Evolutionary conservation across 1,140 invertebrate species (phyloP).

Genomic region (Palaemon carinicauda): DNA sequence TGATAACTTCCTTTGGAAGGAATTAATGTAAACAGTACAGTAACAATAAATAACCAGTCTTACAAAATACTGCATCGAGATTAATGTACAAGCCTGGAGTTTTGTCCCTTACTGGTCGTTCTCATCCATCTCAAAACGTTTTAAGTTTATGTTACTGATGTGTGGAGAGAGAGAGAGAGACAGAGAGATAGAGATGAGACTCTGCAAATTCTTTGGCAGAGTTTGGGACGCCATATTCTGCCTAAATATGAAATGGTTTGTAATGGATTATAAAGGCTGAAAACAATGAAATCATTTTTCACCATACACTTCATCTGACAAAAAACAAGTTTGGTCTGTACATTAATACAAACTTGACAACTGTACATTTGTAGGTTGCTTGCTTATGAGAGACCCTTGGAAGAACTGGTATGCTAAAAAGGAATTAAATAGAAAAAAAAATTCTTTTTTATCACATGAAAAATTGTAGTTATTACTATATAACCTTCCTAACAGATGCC

Average conservation of each 20-base stretch:
- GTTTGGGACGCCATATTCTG: constrained; percentile 38
- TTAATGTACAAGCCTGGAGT: constrained; percentile 25
- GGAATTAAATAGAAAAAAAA: constrained; percentile 6
- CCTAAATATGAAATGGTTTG: constrained; percentile 38
- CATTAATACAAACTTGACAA: constrained; percentile 40
- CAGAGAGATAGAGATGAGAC: constrained; percentile 3
- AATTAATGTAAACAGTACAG: too few species aligned
- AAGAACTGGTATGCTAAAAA: constrained; percentile 43
- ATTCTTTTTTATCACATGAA: constrained; percentile 20
- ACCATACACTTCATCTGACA: not conserved
- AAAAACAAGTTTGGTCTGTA: constrained; percentile 40
- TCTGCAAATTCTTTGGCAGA: constrained; percentile 16
- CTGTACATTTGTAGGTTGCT: constrained; percentile 49
- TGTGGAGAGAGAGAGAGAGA: not conserved
- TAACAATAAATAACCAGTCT: not conserved
- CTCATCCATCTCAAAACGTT: constrained; percentile 41
- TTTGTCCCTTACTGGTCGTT: constrained; percentile 51
- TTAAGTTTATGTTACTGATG: not conserved
- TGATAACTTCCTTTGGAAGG: too few species aligned
- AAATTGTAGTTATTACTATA: constrained; percentile 11
- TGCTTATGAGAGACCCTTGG: constrained; percentile 49
- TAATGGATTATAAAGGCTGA: constrained; percentile 11
- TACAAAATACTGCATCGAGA: not conserved
- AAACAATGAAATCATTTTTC: not conserved
- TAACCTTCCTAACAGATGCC: constrained; percentile 12